Evolutionary conservation across 2,113 vertebrate species (phyloP).

Genomic region (Peromyscus maniculatus): DNA sequence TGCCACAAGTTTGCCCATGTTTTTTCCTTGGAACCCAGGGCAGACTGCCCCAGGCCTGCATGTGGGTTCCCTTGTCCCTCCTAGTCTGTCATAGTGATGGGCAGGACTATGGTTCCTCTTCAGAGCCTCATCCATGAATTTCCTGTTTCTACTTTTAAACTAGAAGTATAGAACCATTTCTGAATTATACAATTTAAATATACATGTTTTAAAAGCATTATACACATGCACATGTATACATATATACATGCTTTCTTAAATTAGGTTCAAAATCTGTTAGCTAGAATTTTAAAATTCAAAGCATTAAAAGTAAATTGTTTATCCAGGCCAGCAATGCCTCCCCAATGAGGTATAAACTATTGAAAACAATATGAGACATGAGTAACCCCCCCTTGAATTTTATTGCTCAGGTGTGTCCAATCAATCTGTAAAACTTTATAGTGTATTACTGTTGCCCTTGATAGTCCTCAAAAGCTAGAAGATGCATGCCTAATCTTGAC

Average conservation of each 20-base stretch:
- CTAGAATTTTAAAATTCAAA: background rate
- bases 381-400: background rate
- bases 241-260: background rate
- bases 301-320: background rate
- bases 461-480: background rate
- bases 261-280: background rate
- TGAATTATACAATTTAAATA: conserved; percentile 4
- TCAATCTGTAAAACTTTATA: background rate
- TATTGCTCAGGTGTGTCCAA: background rate
- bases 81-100: background rate
- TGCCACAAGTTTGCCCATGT: background rate
- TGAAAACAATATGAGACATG: background rate
- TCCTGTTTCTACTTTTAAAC: background rate
- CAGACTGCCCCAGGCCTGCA: too few species aligned
- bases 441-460: too few species aligned
- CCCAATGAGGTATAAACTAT: background rate
- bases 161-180: background rate
- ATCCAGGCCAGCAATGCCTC: background rate
- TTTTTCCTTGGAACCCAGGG: background rate
- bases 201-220: background rate
- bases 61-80: background rate
- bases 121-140: background rate
- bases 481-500: background rate
- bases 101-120: background rate
- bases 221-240: background rate